Evolutionary conservation across 1,140 invertebrate genomes (phyloP), one percentile per base, ranked within the genome.

Genomic region (Neodiprion pinetum): DNA sequence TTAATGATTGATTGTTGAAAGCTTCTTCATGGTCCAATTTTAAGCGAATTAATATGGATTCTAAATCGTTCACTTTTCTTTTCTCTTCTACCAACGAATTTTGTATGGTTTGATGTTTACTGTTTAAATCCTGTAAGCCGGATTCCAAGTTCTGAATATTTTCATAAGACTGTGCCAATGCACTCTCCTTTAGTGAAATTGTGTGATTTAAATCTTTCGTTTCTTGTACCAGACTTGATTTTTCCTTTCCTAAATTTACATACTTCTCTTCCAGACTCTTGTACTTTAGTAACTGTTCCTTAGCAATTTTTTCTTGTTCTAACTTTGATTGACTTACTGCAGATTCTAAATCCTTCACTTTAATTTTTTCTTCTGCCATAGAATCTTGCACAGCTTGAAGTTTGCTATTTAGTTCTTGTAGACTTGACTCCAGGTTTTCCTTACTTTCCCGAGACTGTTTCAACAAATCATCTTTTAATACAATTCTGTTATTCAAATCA

Each of bases 31-130:
- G 1, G 14, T 74, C 53, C 12, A 67, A 7, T n/a, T 49, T 71
- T n/a, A 21, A 9, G 17, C 14, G 12, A 66, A 49, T 74, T 68
- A 74, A 9, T 21, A 8, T 66, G 9, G 69, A 61, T 66, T 67
- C 21, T 49, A 74, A 67, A 23, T 74, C 73, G 21, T 7, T 40
- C 14, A 47, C 67, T 17, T 61, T 61, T 14, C 5, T 17, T 61
- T 61, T 17, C n/a, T 17, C 53, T 61, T 61, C 72, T 14, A 5
- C 14, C 28, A 82, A 74, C 21, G 72, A 74, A 53, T 80, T 73
- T 72, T 78, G 78, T 3, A 75, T 73, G 53, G 77, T 72, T 11
- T 76, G 74, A 5, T 75, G 72, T 74, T 82, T 77, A 12, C 76
- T 77, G 8, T 10, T 74, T 9, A 82, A 47, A 72, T 74, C 23